Evolutionary conservation across 35 echinoderm and acorn worm genomes (phyloP).

Genomic region (Holothuria glaberrima): DNA sequence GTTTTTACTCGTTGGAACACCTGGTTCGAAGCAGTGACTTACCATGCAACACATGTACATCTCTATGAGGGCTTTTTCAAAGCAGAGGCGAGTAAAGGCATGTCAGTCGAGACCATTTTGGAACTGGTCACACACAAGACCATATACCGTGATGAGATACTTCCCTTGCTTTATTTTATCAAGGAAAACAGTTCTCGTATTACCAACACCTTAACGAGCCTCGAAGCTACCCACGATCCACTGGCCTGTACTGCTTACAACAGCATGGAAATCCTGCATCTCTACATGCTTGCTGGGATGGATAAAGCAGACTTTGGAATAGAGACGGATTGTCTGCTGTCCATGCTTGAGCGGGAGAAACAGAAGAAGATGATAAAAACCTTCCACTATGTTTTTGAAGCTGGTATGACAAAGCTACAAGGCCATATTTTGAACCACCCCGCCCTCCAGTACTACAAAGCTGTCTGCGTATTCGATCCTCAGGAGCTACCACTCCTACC

Average conservation of each 20-base stretch:
- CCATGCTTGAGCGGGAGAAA: not conserved
- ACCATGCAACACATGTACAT: conserved; percentile 67
- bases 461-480: conserved; percentile 70
- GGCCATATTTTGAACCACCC: conserved; percentile 53
- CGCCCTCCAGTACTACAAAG: conserved; percentile 56
- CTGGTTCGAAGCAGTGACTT: conserved; percentile 72
- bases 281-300: conserved; percentile 35
- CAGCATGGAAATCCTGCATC: conserved; percentile 22
- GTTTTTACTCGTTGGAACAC: conserved; percentile 70
- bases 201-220: conserved; percentile 44
- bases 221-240: conserved; percentile 55
- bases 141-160: conserved; percentile 55
- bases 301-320: conserved; percentile 43
- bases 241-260: conserved; percentile 71
- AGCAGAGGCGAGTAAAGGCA: conserved; percentile 59
- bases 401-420: conserved; percentile 46
- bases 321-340: conserved; percentile 51
- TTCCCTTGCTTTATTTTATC: conserved; percentile 48
- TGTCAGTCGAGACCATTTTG: conserved; percentile 66
- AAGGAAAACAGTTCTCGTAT: conserved; percentile 28
- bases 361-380: conserved; percentile 8
- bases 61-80: conserved; percentile 79
- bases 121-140: conserved; percentile 61
- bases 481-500: conserved; percentile 54
- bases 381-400: conserved; percentile 62